Conservation (phyloP, 2,888 invertebrate genomes). For the Melanchra persicariae region DNA sequence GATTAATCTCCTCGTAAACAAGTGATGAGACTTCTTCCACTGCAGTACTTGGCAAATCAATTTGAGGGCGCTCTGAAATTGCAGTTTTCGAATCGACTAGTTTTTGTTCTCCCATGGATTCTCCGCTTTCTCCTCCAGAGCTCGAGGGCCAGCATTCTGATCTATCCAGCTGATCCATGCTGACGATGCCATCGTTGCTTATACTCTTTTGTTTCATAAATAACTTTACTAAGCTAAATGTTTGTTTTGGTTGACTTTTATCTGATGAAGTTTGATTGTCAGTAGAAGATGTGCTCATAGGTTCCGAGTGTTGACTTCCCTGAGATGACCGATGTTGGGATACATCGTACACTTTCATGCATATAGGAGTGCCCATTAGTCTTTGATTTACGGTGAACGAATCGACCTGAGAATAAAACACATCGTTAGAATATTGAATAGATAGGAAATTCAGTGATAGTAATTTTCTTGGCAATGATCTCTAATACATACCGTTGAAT, state of each 20-base stretch:
- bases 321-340: constrained; percentile 85
- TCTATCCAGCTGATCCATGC: constrained; percentile 93
- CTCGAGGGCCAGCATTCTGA: constrained; percentile 95
- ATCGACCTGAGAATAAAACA: constrained; percentile 84
- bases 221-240: constrained; percentile 95
- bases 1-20: constrained; percentile 85
- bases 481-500: constrained; percentile 92
- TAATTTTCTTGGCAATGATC: constrained; percentile 53
- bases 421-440: constrained; percentile 38
- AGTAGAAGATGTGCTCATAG: constrained; percentile 89
- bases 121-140: constrained; percentile 92
- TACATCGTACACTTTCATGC: constrained; percentile 89
- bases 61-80: constrained; percentile 83
- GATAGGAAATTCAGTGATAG: constrained; percentile 17
- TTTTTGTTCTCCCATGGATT: constrained; percentile 89
- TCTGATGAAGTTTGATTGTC: constrained; percentile 88
- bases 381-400: constrained; percentile 88
- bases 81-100: constrained; percentile 74
- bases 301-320: constrained; percentile 88
- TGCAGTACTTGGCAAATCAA: constrained; percentile 90
- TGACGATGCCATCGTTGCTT: constrained; percentile 94
- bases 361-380: constrained; percentile 83
- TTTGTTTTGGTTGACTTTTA: constrained; percentile 92
- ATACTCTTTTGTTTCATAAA: constrained; percentile 97
- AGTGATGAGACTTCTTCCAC: constrained; percentile 83